Base-by-base conservation (phyloP, 2,888 invertebrate genomes). In the Orthosia incerta region DNA sequence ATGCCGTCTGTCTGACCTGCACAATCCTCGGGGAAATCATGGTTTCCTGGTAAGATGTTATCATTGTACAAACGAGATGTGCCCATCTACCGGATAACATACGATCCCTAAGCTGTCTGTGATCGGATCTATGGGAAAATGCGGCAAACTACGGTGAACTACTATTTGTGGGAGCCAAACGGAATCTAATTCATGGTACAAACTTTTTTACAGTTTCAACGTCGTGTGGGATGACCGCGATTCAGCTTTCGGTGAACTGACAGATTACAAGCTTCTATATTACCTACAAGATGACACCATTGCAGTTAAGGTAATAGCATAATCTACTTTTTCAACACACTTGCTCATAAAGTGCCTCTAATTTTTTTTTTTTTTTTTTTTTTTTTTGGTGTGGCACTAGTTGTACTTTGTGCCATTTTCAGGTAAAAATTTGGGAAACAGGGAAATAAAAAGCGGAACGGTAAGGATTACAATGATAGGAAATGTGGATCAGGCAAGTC, bases 271-370 rank as follows among this genome's bases (percentile, higher is more conserved):
- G 87, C 93, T 99, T 71, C 95, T 97, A 88, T 99, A 98, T 92
- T 98, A 98, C 91, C 95, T 99, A 31, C 97, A 97, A 68, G 98
- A 99, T 89, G 98, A 99, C 89, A 98, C 98, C 0, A 97, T 99
- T 67, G 97, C 98, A 70, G 96, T 99, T 1, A 97, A 98, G 89
- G 96, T 96, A 39, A 39, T 39, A 9, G 39, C 9, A 39, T 9
- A 1, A 39, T 9, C 39, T 39, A 1, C 7, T 39, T 39, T 31
- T n/a, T n/a, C n/a, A n/a, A n/a, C n/a, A n/a, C n/a, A n/a, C n/a
- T n/a, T n/a, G n/a, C n/a, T n/a, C n/a, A n/a, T n/a, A n/a, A n/a
- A n/a, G n/a, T n/a, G n/a, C n/a, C n/a, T n/a, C n/a, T n/a, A n/a
- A n/a, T n/a, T n/a, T n/a, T n/a, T n/a, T n/a, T n/a, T n/a, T n/a